phyloP scores from a whole-genome alignment of 2,797 vertebrate genomes.

The Xyrichtys novacula region DNA sequence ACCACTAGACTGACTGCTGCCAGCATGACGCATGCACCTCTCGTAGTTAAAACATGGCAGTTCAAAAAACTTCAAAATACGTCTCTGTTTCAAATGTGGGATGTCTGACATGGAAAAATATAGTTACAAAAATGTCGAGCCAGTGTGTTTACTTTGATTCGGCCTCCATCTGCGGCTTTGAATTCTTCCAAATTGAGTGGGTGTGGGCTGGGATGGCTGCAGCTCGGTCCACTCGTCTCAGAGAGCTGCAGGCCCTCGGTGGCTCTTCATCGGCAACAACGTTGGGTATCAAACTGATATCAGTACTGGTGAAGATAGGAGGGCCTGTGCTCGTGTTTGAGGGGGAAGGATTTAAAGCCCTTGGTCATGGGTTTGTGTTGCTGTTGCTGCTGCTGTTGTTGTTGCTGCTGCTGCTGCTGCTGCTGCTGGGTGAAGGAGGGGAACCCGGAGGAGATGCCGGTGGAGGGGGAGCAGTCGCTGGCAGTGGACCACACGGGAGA shows the following conservation, averaged over 20 bases:
- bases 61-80: slow-evolving; percentile 74
- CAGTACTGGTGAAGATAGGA: slow-evolving; percentile 98
- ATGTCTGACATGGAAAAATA: slow-evolving; percentile 80
- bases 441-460: slow-evolving; percentile 88
- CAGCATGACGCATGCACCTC: slow-evolving; percentile 68
- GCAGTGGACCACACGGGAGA: slow-evolving; percentile 95
- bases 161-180: slow-evolving; percentile 51
- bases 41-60: slow-evolving; percentile 74
- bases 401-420: slow-evolving; percentile 82
- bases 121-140: slow-evolving; percentile 75
- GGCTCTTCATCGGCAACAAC: slow-evolving; percentile 35
- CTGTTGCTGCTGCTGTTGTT: slow-evolving; percentile 85
- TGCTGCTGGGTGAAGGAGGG: slow-evolving; percentile 91
- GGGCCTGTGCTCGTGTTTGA: slow-evolving; percentile 95
- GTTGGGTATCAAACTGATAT: slow-evolving; percentile 45
- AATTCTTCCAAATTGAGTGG: slow-evolving; percentile 67
- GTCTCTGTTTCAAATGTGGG: slow-evolving; percentile 65
- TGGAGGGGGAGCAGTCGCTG: slow-evolving; percentile 88
- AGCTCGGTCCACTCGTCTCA: slow-evolving; percentile 49
- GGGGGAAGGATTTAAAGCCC: slow-evolving; percentile 97
- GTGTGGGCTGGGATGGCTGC: slow-evolving; percentile 54
- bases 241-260: slow-evolving; percentile 45
- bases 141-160: slow-evolving; percentile 71
- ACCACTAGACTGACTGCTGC: slow-evolving; percentile 72
- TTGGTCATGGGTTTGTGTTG: slow-evolving; percentile 93